A percentile compares a stretch with the other conserved stretches of the same genome.
Evolutionary conservation across 2,113 vertebrate species (phyloP).

Genomic region (Melospiza georgiana): DNA sequence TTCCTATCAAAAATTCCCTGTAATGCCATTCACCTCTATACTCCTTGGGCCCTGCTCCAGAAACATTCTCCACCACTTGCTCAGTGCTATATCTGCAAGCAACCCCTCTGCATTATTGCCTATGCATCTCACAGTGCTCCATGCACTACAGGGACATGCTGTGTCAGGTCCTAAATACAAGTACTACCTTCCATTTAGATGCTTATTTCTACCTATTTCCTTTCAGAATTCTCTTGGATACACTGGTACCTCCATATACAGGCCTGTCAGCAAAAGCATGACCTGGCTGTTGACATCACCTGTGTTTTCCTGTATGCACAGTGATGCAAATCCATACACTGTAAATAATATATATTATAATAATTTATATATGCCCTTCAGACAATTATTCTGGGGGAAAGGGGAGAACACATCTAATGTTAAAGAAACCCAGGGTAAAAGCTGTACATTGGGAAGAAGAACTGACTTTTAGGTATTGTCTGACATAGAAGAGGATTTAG

Average conservation of each 20-base stretch:
- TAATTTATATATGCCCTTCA: constrained; percentile 75
- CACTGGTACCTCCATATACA: background rate
- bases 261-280: background rate
- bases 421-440: constrained; percentile 68
- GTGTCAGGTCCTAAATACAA: background rate
- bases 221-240: constrained; percentile 9
- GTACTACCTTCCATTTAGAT: background rate
- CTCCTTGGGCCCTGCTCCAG: background rate
- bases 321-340: constrained; percentile 56
- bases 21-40: background rate
- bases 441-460: constrained; percentile 66
- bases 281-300: background rate
- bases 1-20: background rate
- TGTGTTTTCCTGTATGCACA: constrained; percentile 45
- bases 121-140: background rate
- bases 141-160: background rate
- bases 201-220: background rate
- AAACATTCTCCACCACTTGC: background rate
- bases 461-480: constrained; percentile 56
- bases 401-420: constrained; percentile 50
- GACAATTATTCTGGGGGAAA: constrained; percentile 41
- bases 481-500: constrained; percentile 62
- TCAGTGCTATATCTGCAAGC: background rate
- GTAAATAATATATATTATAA: constrained; percentile 72
- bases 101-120: background rate